phyloP scores from a whole-genome alignment of 1,140 invertebrate genomes.

The Thaumetopoea pityocampa region DNA sequence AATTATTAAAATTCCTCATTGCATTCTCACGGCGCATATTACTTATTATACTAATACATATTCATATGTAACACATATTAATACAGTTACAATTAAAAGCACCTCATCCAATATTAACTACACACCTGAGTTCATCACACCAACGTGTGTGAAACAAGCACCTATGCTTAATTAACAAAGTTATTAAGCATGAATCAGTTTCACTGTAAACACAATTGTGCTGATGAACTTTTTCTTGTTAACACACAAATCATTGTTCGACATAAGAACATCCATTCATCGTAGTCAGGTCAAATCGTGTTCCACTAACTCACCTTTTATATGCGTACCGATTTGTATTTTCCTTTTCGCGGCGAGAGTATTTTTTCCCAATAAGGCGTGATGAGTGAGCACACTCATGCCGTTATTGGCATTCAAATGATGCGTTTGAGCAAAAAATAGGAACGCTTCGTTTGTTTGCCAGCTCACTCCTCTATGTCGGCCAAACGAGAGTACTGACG shows the following conservation, averaged over 20 bases:
- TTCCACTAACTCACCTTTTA: constrained; percentile 23
- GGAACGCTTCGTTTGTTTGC: constrained; percentile 34
- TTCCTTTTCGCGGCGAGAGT: constrained; percentile 42
- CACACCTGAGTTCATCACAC: too few species aligned
- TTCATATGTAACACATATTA: too few species aligned
- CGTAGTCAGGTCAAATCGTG: constrained; percentile 36
- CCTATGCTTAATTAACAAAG: too few species aligned
- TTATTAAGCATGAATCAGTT: too few species aligned
- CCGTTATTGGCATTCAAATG: constrained; percentile 51
- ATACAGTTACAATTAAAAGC: too few species aligned
- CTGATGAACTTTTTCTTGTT: constrained; percentile 9
- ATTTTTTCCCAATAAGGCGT: constrained; percentile 38
- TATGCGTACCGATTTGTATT: constrained; percentile 32
- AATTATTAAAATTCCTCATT: too few species aligned
- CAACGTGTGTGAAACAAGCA: too few species aligned
- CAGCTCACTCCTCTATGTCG: constrained; percentile 34
- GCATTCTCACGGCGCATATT: too few species aligned
- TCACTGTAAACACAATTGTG: background rate
- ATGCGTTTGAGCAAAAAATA: constrained; percentile 39
- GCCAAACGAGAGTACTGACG: constrained; percentile 45
- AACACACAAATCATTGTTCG: constrained; percentile 4
- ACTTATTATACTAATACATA: too few species aligned
- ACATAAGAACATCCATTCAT: constrained; percentile 19
- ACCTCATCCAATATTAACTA: too few species aligned
- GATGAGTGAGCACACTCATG: constrained; percentile 36